Evolutionary conservation across 2,888 invertebrate species (phyloP).

Genomic region (Agonopterix arenella): DNA sequence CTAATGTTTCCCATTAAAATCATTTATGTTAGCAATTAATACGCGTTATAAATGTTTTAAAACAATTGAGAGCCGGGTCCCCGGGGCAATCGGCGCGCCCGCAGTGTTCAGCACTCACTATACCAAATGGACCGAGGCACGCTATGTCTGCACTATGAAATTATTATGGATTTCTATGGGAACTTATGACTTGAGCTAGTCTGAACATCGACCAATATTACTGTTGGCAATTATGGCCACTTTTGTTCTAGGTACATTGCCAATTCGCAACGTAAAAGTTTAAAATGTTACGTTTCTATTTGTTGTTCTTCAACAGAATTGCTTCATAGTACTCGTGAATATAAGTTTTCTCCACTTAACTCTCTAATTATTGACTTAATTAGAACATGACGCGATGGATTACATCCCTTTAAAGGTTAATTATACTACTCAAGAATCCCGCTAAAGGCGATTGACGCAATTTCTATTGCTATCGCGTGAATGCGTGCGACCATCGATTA

Average conservation of each 20-base stretch:
- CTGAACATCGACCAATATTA: not conserved
- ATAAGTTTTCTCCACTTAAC: too few relatives aligned
- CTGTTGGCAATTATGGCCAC: not conserved
- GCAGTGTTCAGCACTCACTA: conserved; percentile 20
- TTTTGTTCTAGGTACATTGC: not conserved
- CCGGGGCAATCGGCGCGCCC: conserved; percentile 33
- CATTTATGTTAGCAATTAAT: conserved; percentile 62
- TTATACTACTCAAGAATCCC: conserved; percentile 28
- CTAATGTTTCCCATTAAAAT: conserved; percentile 49
- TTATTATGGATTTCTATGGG: conserved; percentile 32
- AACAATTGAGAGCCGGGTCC: conserved; percentile 32
- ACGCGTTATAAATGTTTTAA: conserved; percentile 42
- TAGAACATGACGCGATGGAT: conserved; percentile 24
- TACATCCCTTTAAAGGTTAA: conserved; percentile 41
- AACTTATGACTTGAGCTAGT: conserved; percentile 15
- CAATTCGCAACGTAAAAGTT: too few relatives aligned
- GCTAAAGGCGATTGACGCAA: conserved; percentile 31
- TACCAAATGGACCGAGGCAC: conserved; percentile 49
- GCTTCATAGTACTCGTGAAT: too few relatives aligned
- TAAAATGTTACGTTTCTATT: too few relatives aligned
- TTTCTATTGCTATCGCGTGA: conserved; percentile 37
- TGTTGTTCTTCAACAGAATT: too few relatives aligned
- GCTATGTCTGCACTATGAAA: conserved; percentile 30
- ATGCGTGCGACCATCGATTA: conserved; percentile 52
- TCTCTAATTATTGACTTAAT: too few relatives aligned